A percentile compares a stretch with the other conserved stretches of the same genome.
These are phyloP conservation scores for Lithodes maja DNA, from an alignment of 2,888 invertebrate genomes.

Conservation along the genomic window DNA sequence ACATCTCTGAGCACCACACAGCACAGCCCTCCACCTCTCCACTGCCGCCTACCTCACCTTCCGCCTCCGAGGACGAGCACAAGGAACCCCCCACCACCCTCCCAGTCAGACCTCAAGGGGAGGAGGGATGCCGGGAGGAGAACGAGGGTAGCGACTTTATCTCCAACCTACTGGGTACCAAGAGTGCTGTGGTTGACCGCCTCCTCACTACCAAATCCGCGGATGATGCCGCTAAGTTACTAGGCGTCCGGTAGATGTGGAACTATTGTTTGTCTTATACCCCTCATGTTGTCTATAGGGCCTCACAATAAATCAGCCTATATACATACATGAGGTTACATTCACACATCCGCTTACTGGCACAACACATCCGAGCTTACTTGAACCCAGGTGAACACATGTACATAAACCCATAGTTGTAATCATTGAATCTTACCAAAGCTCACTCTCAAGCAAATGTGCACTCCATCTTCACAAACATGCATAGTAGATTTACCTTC, in stretches of 20 bases:
- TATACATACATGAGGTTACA: constrained; percentile 17
- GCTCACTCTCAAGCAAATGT: neutral
- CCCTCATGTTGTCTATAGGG: neutral
- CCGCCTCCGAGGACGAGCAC: constrained; percentile 17
- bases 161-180: constrained; percentile 62
- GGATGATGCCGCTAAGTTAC: constrained; percentile 61
- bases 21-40: constrained; percentile 30
- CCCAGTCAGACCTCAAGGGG: neutral
- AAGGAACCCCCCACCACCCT: constrained; percentile 1
- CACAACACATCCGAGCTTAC: too few species aligned
- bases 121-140: constrained; percentile 55
- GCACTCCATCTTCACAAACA: neutral
- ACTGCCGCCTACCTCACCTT: neutral
- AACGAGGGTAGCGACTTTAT: constrained; percentile 61
- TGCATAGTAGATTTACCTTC: neutral
- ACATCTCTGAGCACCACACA: constrained; percentile 61
- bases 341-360: neutral
- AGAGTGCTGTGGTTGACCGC: constrained; percentile 59
- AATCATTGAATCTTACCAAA: neutral
- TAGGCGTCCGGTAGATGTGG: constrained; percentile 58
- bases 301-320: neutral
- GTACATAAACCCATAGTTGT: neutral
- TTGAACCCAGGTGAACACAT: neutral
- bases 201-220: constrained; percentile 62
- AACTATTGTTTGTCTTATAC: neutral